Conservation (phyloP, 2,888 invertebrate genomes). For the Harpagoxenus sublaevis region DNA sequence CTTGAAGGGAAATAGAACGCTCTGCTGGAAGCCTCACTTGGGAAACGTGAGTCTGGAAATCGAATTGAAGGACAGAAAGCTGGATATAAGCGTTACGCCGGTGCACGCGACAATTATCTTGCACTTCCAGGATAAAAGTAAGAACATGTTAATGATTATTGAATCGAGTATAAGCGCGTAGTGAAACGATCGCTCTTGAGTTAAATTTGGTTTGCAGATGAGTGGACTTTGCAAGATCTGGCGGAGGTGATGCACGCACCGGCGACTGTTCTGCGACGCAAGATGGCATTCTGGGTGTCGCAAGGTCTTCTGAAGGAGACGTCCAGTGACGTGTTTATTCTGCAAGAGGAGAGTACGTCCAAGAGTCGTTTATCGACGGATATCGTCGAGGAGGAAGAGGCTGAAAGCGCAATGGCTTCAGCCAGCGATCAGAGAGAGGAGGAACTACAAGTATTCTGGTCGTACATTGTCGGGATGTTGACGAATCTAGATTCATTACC, state of each 20-base stretch:
- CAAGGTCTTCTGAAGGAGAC: constrained; percentile 94
- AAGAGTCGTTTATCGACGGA: constrained; percentile 88
- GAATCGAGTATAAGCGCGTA: no score
- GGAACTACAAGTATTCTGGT: constrained; percentile 98
- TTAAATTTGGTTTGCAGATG: constrained; percentile 86
- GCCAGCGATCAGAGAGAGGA: constrained; percentile 97
- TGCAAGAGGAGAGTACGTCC: constrained; percentile 90
- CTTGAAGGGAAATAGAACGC: constrained; percentile 95
- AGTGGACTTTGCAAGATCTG: constrained; percentile 95
- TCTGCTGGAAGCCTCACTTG: constrained; percentile 97
- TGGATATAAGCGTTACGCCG: constrained; percentile 95
- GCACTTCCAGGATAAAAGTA: constrained; percentile 96
- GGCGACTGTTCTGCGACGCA: constrained; percentile 93
- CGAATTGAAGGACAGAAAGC: constrained; percentile 93
- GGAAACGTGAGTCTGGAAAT: constrained; percentile 97
- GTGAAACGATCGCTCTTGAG: neutral
- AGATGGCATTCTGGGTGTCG: constrained; percentile 98
- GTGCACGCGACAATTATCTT: constrained; percentile 97
- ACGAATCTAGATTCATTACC: constrained; percentile 97
- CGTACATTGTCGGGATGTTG: constrained; percentile 98
- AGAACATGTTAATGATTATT: constrained; percentile 71
- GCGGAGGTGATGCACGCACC: constrained; percentile 96
- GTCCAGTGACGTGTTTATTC: constrained; percentile 90
- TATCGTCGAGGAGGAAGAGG: constrained; percentile 94
- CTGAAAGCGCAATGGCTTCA: constrained; percentile 97